Conservation (phyloP, 2,797 vertebrate species). For the Lycodopsis pacificus region DNA sequence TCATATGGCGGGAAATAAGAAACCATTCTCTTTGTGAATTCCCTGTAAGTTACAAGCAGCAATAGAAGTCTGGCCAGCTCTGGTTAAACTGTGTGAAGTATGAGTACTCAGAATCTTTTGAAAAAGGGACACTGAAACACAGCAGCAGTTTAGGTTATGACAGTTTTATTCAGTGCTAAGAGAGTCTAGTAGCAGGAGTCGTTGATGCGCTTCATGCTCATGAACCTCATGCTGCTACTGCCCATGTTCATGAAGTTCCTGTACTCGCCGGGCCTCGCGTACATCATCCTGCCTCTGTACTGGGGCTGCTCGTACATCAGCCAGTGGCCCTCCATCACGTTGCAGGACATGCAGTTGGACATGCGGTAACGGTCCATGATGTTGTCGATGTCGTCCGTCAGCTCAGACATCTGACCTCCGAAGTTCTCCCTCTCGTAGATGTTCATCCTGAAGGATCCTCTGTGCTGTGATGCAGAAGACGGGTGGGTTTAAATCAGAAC, state of each 20-base stretch:
- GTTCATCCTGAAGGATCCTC: conserved; percentile 80
- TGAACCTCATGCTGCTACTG: conserved; percentile 73
- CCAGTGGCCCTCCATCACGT: conserved; percentile 82
- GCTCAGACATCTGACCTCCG: conserved; percentile 78
- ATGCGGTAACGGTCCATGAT: conserved; percentile 80
- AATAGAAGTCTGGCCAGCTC: background rate
- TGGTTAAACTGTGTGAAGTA: background rate
- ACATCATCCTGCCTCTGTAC: conserved; percentile 77
- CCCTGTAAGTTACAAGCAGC: background rate
- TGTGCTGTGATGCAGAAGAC: conserved; percentile 69
- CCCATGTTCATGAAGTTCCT: conserved; percentile 77
- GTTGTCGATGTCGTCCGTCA: conserved; percentile 82
- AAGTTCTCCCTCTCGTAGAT: conserved; percentile 85
- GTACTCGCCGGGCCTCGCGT: conserved; percentile 81
- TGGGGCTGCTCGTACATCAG: conserved; percentile 82
- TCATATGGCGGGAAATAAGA: background rate
- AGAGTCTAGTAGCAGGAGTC: conserved; percentile 76
- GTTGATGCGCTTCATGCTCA: conserved; percentile 80
- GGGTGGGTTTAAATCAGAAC: background rate
- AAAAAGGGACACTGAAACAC: background rate
- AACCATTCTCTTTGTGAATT: background rate
- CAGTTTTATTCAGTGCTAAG: conserved; percentile 76
- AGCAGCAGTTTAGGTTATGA: conserved; percentile 41
- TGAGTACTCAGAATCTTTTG: background rate
- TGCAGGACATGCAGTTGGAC: conserved; percentile 82